These are phyloP conservation scores for Ochropleura leucogaster DNA, from an alignment of 2,888 invertebrate genomes.

Conservation along the genomic window DNA sequence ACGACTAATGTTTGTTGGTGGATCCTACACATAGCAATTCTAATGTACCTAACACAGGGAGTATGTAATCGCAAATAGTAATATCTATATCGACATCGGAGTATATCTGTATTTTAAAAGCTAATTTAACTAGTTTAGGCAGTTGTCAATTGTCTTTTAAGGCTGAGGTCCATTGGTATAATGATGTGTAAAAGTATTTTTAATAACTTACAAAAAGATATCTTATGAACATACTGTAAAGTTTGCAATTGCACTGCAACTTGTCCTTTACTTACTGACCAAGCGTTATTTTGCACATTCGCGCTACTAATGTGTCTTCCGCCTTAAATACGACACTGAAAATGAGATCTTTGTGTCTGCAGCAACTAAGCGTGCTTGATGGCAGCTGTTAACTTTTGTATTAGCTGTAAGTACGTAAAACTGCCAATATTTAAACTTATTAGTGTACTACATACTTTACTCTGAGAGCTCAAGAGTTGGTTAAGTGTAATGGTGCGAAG, in stretches of 20 bases:
- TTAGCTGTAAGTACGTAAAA: slow-evolving; percentile 58
- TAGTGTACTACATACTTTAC: slow-evolving; percentile 26
- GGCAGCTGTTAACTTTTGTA: slow-evolving; percentile 54
- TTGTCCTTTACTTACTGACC: neutral
- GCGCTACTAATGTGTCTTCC: neutral
- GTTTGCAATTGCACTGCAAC: neutral
- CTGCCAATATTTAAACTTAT: slow-evolving; percentile 58
- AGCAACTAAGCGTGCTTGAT: neutral
- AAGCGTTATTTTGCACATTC: neutral
- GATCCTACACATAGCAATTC: slow-evolving; percentile 46
- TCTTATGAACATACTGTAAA: neutral
- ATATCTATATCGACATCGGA: slow-evolving; percentile 15
- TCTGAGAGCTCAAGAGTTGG: slow-evolving; percentile 36
- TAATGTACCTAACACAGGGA: slow-evolving; percentile 44
- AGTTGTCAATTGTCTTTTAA: neutral
- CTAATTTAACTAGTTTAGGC: slow-evolving; percentile 16
- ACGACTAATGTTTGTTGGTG: slow-evolving; percentile 19
- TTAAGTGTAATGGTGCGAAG: slow-evolving; percentile 30
- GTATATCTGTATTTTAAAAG: slow-evolving; percentile 23
- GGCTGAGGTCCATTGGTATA: neutral
- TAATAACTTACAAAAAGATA: neutral
- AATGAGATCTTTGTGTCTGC: neutral
- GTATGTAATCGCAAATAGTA: slow-evolving; percentile 31
- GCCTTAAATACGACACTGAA: neutral
- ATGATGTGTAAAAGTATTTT: neutral